Evolutionary conservation across 2,888 invertebrate genomes (phyloP).

Genomic region (Congeria kusceri): DNA sequence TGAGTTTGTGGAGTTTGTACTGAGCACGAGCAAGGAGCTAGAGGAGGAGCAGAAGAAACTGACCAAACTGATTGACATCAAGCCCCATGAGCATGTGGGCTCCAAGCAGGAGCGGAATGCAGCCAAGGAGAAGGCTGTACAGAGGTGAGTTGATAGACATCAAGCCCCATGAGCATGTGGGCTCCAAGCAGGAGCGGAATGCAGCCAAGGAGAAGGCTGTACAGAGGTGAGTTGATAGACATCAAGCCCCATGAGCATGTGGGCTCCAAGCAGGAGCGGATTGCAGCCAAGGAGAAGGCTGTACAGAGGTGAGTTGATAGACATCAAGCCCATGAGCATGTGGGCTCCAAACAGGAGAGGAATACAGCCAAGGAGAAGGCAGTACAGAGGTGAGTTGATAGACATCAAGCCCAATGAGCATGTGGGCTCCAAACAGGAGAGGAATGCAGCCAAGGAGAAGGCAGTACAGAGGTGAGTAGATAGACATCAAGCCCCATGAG

Average conservation of each 20-base stretch:
- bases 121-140: conserved; percentile 83
- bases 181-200: conserved; percentile 80
- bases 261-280: conserved; percentile 80
- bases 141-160: conserved; percentile 82
- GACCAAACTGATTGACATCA: conserved; percentile 76
- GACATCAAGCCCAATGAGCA: conserved; percentile 79
- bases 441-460: conserved; percentile 82
- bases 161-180: conserved; percentile 82
- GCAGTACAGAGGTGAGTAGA: conserved; percentile 81
- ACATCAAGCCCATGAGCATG: conserved; percentile 82
- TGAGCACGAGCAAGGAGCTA: conserved; percentile 69
- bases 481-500: conserved; percentile 81
- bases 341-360: conserved; percentile 81
- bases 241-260: conserved; percentile 82
- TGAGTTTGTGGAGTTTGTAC: conserved; percentile 82
- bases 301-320: conserved; percentile 81
- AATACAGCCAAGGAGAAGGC: conserved; percentile 83
- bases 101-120: conserved; percentile 80
- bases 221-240: conserved; percentile 80
- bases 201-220: conserved; percentile 84
- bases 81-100: conserved; percentile 82
- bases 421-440: conserved; percentile 80
- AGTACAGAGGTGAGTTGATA: conserved; percentile 79
- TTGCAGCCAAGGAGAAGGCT: conserved; percentile 83
- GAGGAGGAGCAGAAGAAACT: conserved; percentile 72